Base-by-base conservation (phyloP, 1,140 invertebrate species). In the Drosophila malerkotliana region DNA sequence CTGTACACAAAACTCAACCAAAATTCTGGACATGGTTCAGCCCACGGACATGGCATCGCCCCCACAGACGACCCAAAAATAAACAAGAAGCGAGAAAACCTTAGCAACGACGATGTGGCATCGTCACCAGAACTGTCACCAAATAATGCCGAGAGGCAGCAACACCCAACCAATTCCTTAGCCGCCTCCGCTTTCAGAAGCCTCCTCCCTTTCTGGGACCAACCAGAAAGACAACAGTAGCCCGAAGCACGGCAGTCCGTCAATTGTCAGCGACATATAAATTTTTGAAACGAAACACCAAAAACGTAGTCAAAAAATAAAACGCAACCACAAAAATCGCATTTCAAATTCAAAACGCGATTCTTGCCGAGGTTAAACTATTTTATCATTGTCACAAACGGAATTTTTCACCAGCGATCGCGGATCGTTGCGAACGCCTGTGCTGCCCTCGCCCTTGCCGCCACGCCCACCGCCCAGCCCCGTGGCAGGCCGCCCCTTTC, bases 271-370 rank as follows among this genome's bases (percentile, higher is more conserved):
- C 58, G n/a, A 58, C 56, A 71, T 67, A 81, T 72, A 79, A 58
- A 87, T 69, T 85, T 85, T 75, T 81, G 73, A 87, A 82, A 58
- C 77, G 61, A 85, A 87, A 77, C 72, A 74, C 68, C 63, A 84
- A 77, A 84, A 73, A 72, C 34, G 14, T 48, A 34, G 63, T 14
- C 53, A 66, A 61, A 58, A 75, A 68, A 44, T 48, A 51, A 71
- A 67, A 69, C 61, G 62, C 61, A 69, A 68, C 51, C 67, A 71
- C 67, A 49, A 75, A 74, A 81, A 73, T 74, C 81, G 58, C 83
- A 88, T 88, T 88, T 88, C 83, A 88, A 88, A 88, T 88, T 88
- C 83, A 88, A 88, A 88, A 88, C 83, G 83, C 83, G 83, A 88
- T 77, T 88, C 79, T 77, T 88, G 64, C 54, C 84, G 83, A 88